phyloP scores from a whole-genome alignment of 1,140 invertebrate species.

The Sarcophaga bullata region DNA sequence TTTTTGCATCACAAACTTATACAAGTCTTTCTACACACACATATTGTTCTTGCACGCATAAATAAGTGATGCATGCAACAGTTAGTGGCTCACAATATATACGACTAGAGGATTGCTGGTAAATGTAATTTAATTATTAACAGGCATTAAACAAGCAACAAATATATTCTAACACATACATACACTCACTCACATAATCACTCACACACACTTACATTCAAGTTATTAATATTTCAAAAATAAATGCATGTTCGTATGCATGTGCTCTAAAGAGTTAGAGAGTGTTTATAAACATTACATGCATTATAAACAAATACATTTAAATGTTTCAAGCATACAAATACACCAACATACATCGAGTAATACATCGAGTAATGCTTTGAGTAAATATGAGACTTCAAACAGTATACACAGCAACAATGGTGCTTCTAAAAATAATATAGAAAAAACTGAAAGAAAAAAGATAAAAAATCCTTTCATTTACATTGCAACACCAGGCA shows the following conservation, averaged over 20 bases:
- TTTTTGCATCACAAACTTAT: too few relatives aligned
- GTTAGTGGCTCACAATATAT: not conserved
- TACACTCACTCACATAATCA: too few relatives aligned
- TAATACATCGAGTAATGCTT: not conserved
- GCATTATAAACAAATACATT: slow-evolving; percentile 8
- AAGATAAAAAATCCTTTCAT: not conserved
- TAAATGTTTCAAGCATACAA: not conserved
- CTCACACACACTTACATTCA: not conserved
- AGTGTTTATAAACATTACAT: too few relatives aligned
- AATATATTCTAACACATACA: not conserved
- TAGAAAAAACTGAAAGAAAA: not conserved
- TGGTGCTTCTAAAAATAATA: not conserved
- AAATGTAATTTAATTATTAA: slow-evolving; percentile 41
- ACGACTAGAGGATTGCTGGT: slow-evolving; percentile 12
- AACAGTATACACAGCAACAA: not conserved
- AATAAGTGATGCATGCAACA: slow-evolving; percentile 20
- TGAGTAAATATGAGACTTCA: not conserved
- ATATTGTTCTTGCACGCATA: not conserved
- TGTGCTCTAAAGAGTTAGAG: not conserved
- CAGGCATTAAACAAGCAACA: slow-evolving; percentile 34
- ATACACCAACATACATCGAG: not conserved
- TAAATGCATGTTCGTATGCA: not conserved
- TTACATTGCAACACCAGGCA: not conserved
- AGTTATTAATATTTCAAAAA: too few relatives aligned
- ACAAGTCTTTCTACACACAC: too few relatives aligned